Evolutionary conservation across 2,113 vertebrate species (phyloP), one percentile per base, ranked within the genome.

Genomic region (Takifugu flavidus): DNA sequence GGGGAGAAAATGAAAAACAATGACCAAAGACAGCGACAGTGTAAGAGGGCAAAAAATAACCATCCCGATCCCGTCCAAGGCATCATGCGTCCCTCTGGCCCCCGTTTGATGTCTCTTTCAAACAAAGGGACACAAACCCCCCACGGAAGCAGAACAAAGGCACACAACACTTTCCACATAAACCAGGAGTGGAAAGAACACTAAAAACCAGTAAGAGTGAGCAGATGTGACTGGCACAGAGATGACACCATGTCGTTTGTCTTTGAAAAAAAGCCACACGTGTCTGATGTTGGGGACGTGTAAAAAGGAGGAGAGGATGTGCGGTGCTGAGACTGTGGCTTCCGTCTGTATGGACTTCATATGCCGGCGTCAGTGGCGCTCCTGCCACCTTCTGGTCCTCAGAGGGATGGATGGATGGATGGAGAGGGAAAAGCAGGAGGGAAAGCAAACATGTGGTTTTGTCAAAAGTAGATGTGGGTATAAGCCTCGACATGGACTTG

Each of bases 301-400:
- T 78, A 76, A 85, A 81, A 78, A 2, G 58, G 70, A 67, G 60
- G 67, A 68, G 31, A 75, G 74, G 62, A 31, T 51, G 53, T 65
- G 74, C 80, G 72, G 69, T 83, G 75, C 71, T 77, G 73, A 82
- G 77, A 68, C 78, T 75, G 75, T 65, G 43, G 53, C 63, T 75
- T 49, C 49, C 10, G 59, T 56, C 62, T 53, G 27, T 58, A 73
- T 75, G 59, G 56, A 51, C 65, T 43, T 60, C 34, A 34, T 65
- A 29, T 26, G 13, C 27, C 67, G 67, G 78, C 67, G 72, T 70
- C 75, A 85, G 78, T 80, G 75, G 74, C 66, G 79, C 63, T 87
- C 78, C 85, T 90, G 90, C 86, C 86, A 88, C 77, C 90, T 91
- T 79, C 86, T 87, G 87, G 87, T 79, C 27, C 45, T 65, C 45